Conservation (phyloP, 1,140 invertebrate species). For the Zaprionus camerounensis region DNA sequence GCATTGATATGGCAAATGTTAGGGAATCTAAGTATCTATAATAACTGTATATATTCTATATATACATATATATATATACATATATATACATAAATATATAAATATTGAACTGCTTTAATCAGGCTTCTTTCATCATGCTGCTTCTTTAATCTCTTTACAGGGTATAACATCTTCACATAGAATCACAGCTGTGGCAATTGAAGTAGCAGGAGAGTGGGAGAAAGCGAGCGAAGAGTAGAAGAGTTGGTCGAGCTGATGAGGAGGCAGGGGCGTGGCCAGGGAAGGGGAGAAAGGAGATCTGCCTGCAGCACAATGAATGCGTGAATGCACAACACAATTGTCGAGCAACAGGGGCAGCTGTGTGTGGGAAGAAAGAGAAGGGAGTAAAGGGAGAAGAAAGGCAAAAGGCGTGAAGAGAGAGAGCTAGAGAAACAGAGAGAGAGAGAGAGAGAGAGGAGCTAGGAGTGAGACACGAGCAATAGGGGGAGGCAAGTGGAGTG, state of each 20-base stretch:
- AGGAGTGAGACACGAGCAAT: slow-evolving; percentile 1
- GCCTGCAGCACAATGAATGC: slow-evolving; percentile 48
- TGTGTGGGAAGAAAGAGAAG: background rate
- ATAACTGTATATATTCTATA: no score
- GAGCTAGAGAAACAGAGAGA: no score
- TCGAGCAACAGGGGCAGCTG: slow-evolving; percentile 23
- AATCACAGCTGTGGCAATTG: slow-evolving; percentile 68
- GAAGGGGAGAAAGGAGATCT: background rate
- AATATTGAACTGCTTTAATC: no score
- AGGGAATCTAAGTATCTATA: background rate
- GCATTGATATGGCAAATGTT: background rate
- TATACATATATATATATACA: no score
- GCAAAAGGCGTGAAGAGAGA: background rate
- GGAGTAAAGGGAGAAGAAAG: background rate
- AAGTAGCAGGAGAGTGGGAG: background rate
- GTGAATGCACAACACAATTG: slow-evolving; percentile 50
- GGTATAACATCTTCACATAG: slow-evolving; percentile 14
- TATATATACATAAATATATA: no score
- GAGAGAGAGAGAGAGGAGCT: slow-evolving; percentile 9
- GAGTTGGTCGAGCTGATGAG: background rate
- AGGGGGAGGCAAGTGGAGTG: background rate
- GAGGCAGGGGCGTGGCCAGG: background rate
- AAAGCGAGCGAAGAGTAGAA: background rate
- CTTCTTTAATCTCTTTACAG: background rate
- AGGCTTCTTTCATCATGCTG: no score